phyloP scores from a whole-genome alignment of 2,113 vertebrate genomes.

The Nyctibius bracteatus region DNA sequence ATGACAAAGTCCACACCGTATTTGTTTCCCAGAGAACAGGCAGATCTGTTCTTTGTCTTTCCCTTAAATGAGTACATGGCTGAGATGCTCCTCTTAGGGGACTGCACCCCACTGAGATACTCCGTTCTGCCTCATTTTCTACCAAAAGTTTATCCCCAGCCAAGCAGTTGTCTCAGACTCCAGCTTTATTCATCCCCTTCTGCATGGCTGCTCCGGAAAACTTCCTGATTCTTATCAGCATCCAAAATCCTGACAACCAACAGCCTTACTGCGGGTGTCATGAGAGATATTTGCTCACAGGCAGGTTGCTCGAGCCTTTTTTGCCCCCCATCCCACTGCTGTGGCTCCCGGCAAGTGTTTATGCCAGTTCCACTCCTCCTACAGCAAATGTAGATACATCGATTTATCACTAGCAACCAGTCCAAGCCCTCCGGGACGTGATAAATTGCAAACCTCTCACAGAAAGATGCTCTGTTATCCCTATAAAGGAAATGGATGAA shows the following conservation, averaged over 20 bases:
- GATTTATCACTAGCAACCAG: background rate
- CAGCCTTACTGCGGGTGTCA: background rate
- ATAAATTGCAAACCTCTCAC: background rate
- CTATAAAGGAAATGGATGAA: rapidly evolving
- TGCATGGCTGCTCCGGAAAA: background rate
- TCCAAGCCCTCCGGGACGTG: background rate
- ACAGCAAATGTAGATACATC: background rate
- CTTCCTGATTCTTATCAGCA: background rate
- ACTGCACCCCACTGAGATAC: background rate
- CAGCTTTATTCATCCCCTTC: background rate
- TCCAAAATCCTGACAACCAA: rapidly evolving
- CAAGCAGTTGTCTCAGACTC: background rate
- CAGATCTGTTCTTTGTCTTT: background rate
- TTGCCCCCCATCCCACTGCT: background rate
- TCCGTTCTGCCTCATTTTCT: background rate
- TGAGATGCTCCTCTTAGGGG: background rate
- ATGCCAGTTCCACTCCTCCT: background rate
- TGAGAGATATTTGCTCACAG: background rate
- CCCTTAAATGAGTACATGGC: background rate
- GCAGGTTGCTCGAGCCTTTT: background rate
- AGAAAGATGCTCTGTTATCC: background rate
- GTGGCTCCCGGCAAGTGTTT: background rate
- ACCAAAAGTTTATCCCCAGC: background rate
- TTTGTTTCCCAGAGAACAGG: conserved; percentile 8
- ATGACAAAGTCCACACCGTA: background rate